Conservation (phyloP, 2,888 invertebrate genomes). For the Diadegma fenestrale region DNA sequence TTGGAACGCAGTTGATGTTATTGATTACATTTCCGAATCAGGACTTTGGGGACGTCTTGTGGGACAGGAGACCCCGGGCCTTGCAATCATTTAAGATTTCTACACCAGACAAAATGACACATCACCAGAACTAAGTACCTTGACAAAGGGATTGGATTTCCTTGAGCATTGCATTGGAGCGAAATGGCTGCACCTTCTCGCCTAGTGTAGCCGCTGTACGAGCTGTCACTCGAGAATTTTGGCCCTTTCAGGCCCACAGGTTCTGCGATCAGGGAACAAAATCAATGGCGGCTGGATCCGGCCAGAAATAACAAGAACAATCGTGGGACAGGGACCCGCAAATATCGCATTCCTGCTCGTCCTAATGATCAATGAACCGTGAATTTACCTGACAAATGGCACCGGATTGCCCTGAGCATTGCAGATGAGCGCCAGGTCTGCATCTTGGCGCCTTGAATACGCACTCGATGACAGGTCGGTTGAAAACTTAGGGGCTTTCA, state of each 20-base stretch:
- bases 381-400: slow-evolving; percentile 79
- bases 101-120: background rate
- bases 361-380: background rate
- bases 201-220: slow-evolving; percentile 68
- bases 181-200: slow-evolving; percentile 60
- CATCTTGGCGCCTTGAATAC: slow-evolving; percentile 56
- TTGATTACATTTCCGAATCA: background rate
- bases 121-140: slow-evolving; percentile 84
- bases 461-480: slow-evolving; percentile 74
- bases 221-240: slow-evolving; percentile 81
- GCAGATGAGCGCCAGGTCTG: slow-evolving; percentile 81
- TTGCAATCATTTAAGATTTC: background rate
- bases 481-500: slow-evolving; percentile 85
- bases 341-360: background rate
- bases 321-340: slow-evolving; percentile 57
- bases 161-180: slow-evolving; percentile 87
- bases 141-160: slow-evolving; percentile 86
- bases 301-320: slow-evolving; percentile 54
- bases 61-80: slow-evolving; percentile 46
- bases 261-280: slow-evolving; percentile 83
- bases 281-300: slow-evolving; percentile 80
- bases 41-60: slow-evolving; percentile 7
- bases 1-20: background rate
- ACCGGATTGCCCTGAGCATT: slow-evolving; percentile 88
- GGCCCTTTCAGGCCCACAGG: slow-evolving; percentile 88